A percentile compares a stretch with the other conserved stretches of the same genome.
Evolutionary conservation across 35 echinoderm and acorn worm genomes (phyloP).

Genomic region (Anneissia japonica): DNA sequence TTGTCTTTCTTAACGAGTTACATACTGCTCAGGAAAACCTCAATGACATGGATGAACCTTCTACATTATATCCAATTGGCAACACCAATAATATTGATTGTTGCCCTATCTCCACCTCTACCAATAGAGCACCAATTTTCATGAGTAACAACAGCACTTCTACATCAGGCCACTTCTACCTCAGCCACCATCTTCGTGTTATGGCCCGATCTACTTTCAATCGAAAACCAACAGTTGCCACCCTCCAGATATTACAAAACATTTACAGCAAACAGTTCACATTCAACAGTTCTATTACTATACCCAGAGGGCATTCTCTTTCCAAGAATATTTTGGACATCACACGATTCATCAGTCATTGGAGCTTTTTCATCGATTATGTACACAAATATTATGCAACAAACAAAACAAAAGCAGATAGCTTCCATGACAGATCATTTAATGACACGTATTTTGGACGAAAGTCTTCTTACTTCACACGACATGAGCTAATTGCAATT

Average conservation of each 20-base stretch:
- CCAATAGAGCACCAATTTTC: background rate
- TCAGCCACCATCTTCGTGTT: constrained; percentile 1
- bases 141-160: background rate
- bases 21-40: too few relatives aligned
- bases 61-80: background rate
- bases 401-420: too few relatives aligned
- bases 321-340: background rate
- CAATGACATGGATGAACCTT: background rate
- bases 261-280: background rate
- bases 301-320: constrained; percentile 7
- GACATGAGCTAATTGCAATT: constrained; percentile 10
- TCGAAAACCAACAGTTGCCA: background rate
- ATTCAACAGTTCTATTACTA: background rate
- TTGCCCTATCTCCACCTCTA: background rate
- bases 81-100: background rate
- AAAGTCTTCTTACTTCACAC: constrained; percentile 7
- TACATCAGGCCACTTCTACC: constrained; percentile 5
- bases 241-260: constrained; percentile 7
- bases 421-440: background rate
- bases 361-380: background rate
- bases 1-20: too few relatives aligned
- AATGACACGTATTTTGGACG: background rate
- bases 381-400: background rate
- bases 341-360: background rate
- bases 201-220: background rate